A percentile compares a stretch with the other conserved stretches of the same genome.
phyloP scores from a whole-genome alignment of 2,888 invertebrate genomes.

The Epistrophella euchroma region DNA sequence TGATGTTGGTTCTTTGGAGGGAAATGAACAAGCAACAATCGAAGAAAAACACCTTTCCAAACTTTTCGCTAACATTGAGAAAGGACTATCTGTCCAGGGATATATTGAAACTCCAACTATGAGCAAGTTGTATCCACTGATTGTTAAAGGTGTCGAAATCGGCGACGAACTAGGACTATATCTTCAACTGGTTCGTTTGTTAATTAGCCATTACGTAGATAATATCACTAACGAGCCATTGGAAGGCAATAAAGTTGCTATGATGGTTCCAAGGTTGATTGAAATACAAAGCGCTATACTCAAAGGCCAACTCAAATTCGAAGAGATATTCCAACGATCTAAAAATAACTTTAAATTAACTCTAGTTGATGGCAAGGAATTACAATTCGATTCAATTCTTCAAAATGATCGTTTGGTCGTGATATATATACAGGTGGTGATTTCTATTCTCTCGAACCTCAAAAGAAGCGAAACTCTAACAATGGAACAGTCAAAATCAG shows the following conservation, averaged over 20 bases:
- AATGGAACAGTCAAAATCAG: slow-evolving; percentile 77
- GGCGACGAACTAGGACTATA: slow-evolving; percentile 82
- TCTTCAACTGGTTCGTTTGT: slow-evolving; percentile 82
- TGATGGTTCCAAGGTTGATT: slow-evolving; percentile 77
- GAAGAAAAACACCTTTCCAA: slow-evolving; percentile 77
- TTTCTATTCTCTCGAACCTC: slow-evolving; percentile 79
- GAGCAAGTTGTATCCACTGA: slow-evolving; percentile 81
- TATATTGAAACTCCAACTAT: slow-evolving; percentile 81
- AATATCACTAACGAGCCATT: slow-evolving; percentile 10
- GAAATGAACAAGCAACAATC: not conserved
- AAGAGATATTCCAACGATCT: slow-evolving; percentile 76
- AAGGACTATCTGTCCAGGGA: slow-evolving; percentile 81
- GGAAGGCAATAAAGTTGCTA: slow-evolving; percentile 42
- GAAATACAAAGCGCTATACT: slow-evolving; percentile 77
- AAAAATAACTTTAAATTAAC: slow-evolving; percentile 72
- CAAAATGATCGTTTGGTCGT: slow-evolving; percentile 79
- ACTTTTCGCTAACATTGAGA: slow-evolving; percentile 83
- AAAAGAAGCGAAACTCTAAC: slow-evolving; percentile 76
- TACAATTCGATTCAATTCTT: slow-evolving; percentile 77
- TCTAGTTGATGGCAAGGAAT: slow-evolving; percentile 77
- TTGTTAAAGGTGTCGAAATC: slow-evolving; percentile 81
- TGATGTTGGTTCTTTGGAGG: slow-evolving; percentile 73
- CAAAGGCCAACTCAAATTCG: slow-evolving; percentile 70
- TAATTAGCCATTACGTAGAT: slow-evolving; percentile 81
- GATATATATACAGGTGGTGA: slow-evolving; percentile 80